Evolutionary conservation across 2,797 vertebrate species (phyloP).

Genomic region (Smutsia temminckii): DNA sequence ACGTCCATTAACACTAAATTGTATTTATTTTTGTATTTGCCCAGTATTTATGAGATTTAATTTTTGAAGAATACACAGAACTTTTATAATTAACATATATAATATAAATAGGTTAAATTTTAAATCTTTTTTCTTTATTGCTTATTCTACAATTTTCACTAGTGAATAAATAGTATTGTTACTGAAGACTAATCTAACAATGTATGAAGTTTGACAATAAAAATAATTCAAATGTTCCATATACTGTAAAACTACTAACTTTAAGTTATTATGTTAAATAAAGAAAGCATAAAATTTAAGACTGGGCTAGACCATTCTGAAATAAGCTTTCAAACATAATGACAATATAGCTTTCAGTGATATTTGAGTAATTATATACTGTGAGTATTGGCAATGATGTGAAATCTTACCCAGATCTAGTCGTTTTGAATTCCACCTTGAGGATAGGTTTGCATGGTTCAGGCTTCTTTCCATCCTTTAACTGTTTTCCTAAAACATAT

Average conservation of each 20-base stretch:
- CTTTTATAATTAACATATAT: slow-evolving; percentile 9
- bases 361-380: neutral
- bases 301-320: neutral
- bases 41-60: slow-evolving; percentile 46
- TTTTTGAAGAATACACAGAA: slow-evolving; percentile 14
- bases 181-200: slow-evolving; percentile 5
- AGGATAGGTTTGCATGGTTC: slow-evolving; percentile 99
- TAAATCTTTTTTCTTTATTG: slow-evolving; percentile 31
- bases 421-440: slow-evolving; percentile 99
- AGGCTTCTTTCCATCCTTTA: slow-evolving; percentile 99
- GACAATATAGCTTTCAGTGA: neutral
- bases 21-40: neutral
- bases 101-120: slow-evolving; percentile 12
- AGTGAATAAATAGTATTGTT: slow-evolving; percentile 21
- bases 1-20: slow-evolving; percentile 15
- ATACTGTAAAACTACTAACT: neutral
- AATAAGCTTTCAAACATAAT: neutral
- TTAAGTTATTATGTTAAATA: slow-evolving; percentile 37
- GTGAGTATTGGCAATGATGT: slow-evolving; percentile 11
- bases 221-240: slow-evolving; percentile 47
- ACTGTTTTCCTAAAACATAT: slow-evolving; percentile 94
- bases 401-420: slow-evolving; percentile 92
- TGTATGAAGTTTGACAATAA: neutral
- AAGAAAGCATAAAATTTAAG: slow-evolving; percentile 35
- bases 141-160: neutral